Conservation (phyloP, 2,888 invertebrate species). For the Agrotis exclamationis region DNA sequence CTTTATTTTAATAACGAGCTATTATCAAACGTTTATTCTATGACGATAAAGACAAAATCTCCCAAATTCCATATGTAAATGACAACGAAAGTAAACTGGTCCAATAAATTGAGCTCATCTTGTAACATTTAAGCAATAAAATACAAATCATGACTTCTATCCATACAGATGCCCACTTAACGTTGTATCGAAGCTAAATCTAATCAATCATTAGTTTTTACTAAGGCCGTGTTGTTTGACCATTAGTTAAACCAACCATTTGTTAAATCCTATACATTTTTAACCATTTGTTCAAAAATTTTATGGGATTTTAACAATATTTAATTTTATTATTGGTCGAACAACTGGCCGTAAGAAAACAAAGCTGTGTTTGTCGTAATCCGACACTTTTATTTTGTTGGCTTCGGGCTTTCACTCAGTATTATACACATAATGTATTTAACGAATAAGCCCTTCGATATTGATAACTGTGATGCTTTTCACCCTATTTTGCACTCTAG, state of each 20-base stretch:
- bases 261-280: too few species aligned
- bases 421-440: slow-evolving; percentile 58
- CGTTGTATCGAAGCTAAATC: slow-evolving; percentile 38
- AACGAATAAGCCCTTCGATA: slow-evolving; percentile 51
- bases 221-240: neutral
- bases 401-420: slow-evolving; percentile 63
- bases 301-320: too few species aligned
- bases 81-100: slow-evolving; percentile 24
- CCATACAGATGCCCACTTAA: slow-evolving; percentile 21
- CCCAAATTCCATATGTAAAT: slow-evolving; percentile 10
- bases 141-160: slow-evolving; percentile 24
- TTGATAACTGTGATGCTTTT: slow-evolving; percentile 26
- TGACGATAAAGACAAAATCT: neutral
- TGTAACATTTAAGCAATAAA: slow-evolving; percentile 11
- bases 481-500: slow-evolving; percentile 20
- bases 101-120: slow-evolving; percentile 30
- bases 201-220: slow-evolving; percentile 48
- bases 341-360: slow-evolving; percentile 34
- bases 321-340: too few species aligned
- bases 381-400: slow-evolving; percentile 64
- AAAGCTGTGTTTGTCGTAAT: slow-evolving; percentile 60
- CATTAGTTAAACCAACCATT: too few species aligned
- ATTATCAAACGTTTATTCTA: neutral
- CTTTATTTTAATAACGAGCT: neutral
- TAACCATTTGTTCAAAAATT: too few species aligned